phyloP scores from a whole-genome alignment of 2,797 vertebrate species.

The Pseudopleuronectes americanus region DNA sequence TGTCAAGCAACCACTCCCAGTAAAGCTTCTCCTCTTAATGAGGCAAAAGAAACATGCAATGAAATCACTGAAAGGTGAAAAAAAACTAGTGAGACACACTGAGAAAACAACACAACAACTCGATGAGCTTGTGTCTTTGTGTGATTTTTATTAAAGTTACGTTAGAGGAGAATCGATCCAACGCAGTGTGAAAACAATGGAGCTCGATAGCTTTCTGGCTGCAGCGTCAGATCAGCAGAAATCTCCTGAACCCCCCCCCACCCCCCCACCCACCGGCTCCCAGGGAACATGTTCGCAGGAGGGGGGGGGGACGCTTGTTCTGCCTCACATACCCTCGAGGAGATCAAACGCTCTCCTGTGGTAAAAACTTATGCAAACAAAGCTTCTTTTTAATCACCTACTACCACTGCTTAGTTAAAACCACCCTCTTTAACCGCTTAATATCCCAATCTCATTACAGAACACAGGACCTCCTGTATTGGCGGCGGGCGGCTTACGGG shows the following conservation, averaged over 20 bases:
- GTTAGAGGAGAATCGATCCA: conserved; percentile 42
- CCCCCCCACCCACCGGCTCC: not conserved
- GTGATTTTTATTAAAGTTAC: conserved; percentile 34
- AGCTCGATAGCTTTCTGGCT: conserved; percentile 46
- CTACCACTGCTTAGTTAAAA: conserved; percentile 65
- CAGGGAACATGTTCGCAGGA: conserved; percentile 39
- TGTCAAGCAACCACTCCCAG: conserved; percentile 30
- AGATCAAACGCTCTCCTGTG: conserved; percentile 65
- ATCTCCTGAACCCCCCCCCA: conserved; percentile 44
- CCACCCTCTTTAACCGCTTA: conserved; percentile 66
- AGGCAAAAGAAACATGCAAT: not conserved
- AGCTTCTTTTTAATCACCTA: conserved; percentile 67
- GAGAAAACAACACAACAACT: no score
- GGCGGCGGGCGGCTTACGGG: conserved; percentile 64
- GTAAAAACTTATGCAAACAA: conserved; percentile 73
- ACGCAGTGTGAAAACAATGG: conserved; percentile 44
- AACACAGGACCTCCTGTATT: conserved; percentile 70
- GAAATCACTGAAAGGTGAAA: not conserved
- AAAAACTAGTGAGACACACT: conserved; percentile 19
- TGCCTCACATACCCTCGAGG: conserved; percentile 43
- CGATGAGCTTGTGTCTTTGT: conserved; percentile 23
- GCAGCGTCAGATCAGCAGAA: conserved; percentile 62
- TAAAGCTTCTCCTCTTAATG: not conserved
- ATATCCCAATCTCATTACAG: conserved; percentile 73
- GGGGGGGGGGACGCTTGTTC: conserved; percentile 36